Conservation (phyloP, 2,113 vertebrate species). For the Phoxinus phoxinus region DNA sequence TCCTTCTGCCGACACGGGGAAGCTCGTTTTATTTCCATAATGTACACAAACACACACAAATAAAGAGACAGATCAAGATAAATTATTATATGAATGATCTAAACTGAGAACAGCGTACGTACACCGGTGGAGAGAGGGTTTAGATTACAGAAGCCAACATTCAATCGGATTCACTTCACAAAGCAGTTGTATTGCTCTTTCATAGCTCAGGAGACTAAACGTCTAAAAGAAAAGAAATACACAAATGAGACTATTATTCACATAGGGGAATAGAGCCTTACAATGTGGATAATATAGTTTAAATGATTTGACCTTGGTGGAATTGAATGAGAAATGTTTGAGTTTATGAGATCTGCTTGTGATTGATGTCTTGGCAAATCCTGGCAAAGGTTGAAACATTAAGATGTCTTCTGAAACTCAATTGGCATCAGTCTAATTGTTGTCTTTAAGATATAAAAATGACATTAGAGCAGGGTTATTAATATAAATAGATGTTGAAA, state of each 20-base stretch:
- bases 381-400: background rate
- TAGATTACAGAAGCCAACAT: background rate
- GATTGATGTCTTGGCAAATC: background rate
- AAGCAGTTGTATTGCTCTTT: background rate
- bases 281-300: too few relatives aligned
- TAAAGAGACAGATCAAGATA: background rate
- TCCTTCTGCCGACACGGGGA: background rate
- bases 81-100: background rate
- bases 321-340: too few relatives aligned
- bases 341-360: background rate
- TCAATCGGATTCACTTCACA: background rate
- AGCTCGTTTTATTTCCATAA: conserved; percentile 18
- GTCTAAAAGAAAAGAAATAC: background rate
- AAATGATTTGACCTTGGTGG: too few relatives aligned
- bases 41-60: background rate
- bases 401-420: background rate
- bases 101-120: background rate
- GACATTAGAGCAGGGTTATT: background rate
- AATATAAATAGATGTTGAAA: too few relatives aligned
- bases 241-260: too few relatives aligned
- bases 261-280: too few relatives aligned
- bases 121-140: background rate
- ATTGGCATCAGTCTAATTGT: background rate
- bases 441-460: too few relatives aligned
- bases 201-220: background rate